Percentiles rank a stretch among this genome's conserved stretches.
These are phyloP conservation scores for Brachionus paranguensis DNA, from an alignment of 1,140 invertebrate genomes.

Conservation along the genomic window DNA sequence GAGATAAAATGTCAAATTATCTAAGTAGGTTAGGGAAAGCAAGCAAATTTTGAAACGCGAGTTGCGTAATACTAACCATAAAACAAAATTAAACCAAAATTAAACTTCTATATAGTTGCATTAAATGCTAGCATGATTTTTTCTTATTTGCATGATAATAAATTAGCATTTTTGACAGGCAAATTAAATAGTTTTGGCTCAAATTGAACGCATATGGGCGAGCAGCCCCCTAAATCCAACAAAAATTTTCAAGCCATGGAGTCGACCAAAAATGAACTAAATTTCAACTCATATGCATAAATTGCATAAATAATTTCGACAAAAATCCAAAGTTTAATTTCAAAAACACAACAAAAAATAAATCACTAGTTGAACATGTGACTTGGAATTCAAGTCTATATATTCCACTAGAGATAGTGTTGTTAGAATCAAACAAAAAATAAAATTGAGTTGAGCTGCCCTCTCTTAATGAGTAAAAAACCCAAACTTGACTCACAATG, in stretches of 20 bases:
- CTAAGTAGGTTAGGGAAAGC: too few species aligned
- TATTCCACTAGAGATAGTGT: not conserved
- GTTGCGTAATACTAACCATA: not conserved
- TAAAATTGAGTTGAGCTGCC: not conserved
- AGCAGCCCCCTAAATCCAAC: not conserved
- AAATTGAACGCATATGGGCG: not conserved
- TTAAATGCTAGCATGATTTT: not conserved
- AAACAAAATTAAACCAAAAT: not conserved
- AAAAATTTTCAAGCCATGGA: not conserved
- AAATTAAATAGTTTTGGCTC: not conserved
- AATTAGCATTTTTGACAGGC: not conserved
- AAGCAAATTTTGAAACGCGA: not conserved
- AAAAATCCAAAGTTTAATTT: constrained; percentile 16
- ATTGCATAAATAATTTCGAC: constrained; percentile 2
- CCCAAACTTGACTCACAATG: not conserved
- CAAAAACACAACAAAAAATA: not conserved
- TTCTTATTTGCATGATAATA: not conserved
- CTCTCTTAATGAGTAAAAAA: not conserved
- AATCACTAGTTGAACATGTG: constrained; percentile 27
- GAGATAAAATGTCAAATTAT: too few species aligned
- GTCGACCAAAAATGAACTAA: not conserved
- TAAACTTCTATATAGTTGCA: not conserved
- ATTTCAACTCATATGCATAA: not conserved
- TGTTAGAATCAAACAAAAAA: not conserved
- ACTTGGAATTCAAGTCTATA: not conserved